Evolutionary conservation across 2,888 invertebrate species (phyloP).

Genomic region (Zootermopsis nevadensis): DNA sequence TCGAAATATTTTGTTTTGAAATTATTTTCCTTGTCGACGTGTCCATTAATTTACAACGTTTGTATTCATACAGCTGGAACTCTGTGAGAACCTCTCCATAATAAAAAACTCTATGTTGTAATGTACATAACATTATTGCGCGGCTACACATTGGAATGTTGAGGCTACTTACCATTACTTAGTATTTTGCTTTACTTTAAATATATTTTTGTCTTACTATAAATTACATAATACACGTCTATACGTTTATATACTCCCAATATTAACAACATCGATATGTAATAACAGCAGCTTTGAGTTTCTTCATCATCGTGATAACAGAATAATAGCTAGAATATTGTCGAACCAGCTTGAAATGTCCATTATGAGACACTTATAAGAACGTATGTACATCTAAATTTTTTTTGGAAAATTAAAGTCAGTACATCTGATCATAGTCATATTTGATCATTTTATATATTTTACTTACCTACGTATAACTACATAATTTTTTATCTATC

Average conservation of each 20-base stretch:
- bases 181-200: constrained; percentile 32
- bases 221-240: constrained; percentile 17
- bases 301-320: constrained; percentile 29
- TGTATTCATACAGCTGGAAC: too few species aligned
- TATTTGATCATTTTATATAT: constrained; percentile 11
- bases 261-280: constrained; percentile 22
- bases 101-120: constrained; percentile 12
- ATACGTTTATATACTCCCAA: constrained; percentile 25
- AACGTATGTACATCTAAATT: constrained; percentile 48
- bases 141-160: constrained; percentile 46
- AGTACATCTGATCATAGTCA: constrained; percentile 14
- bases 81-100: background rate
- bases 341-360: constrained; percentile 48
- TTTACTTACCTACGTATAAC: background rate
- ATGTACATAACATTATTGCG: constrained; percentile 49
- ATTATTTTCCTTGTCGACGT: too few species aligned
- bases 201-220: background rate
- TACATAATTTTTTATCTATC: constrained; percentile 7
- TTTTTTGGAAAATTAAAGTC: constrained; percentile 24
- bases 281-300: constrained; percentile 21
- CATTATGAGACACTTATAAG: constrained; percentile 42
- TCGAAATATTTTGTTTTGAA: too few species aligned
- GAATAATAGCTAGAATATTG: constrained; percentile 47
- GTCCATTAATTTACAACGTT: too few species aligned
- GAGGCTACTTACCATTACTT: constrained; percentile 34